phyloP scores from a whole-genome alignment of 2,797 vertebrate species.

The Sebastes vulpes region DNA sequence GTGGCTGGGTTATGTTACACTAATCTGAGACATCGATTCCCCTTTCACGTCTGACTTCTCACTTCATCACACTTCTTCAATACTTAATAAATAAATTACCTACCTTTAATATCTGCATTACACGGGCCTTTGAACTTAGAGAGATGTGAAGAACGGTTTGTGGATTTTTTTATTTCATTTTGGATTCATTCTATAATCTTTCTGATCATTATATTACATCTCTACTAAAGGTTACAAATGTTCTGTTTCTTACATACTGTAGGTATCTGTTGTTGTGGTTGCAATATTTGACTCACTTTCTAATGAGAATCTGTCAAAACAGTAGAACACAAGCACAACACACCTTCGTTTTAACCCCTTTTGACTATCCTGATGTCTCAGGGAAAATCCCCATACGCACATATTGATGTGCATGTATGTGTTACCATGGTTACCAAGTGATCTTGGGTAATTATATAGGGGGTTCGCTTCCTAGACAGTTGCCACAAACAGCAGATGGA shows the following conservation, averaged over 20 bases:
- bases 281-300: neutral
- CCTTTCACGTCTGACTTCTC: neutral
- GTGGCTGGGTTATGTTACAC: neutral
- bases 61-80: neutral
- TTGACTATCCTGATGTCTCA: neutral
- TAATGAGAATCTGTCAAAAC: neutral
- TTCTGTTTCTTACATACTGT: neutral
- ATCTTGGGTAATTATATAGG: neutral
- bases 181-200: neutral
- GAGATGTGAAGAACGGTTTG: neutral
- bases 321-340: neutral
- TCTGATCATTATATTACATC: neutral
- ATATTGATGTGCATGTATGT: neutral
- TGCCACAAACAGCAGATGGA: neutral
- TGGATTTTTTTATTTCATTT: neutral
- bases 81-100: neutral
- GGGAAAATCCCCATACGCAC: neutral
- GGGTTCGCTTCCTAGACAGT: neutral
- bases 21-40: constrained; percentile 6
- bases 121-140: neutral
- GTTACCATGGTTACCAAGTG: neutral
- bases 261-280: neutral
- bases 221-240: neutral
- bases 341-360: neutral
- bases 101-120: neutral